A percentile compares a stretch with the other conserved stretches of the same genome.
Evolutionary conservation across 1,140 invertebrate species (phyloP).

Genomic region (Cydia fagiglandana): DNA sequence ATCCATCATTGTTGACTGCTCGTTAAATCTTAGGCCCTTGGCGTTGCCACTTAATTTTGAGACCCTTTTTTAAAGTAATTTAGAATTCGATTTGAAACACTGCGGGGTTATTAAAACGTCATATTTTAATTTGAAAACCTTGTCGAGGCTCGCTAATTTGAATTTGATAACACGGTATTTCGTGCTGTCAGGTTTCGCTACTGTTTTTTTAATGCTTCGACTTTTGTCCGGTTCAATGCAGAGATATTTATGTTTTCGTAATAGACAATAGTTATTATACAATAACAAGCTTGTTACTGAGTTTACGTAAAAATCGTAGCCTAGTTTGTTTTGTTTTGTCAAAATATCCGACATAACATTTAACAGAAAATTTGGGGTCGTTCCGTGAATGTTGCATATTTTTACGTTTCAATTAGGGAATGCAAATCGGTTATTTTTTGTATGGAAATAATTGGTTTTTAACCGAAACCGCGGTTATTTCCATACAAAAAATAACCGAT

Average conservation of each 20-base stretch:
- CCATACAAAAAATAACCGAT: too few species aligned
- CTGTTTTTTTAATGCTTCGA: background rate
- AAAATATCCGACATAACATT: background rate
- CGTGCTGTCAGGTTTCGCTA: slow-evolving; percentile 4
- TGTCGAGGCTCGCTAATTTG: slow-evolving; percentile 34
- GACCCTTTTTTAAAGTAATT: slow-evolving; percentile 30
- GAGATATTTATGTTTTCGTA: background rate
- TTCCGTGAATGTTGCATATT: too few species aligned
- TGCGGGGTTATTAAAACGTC: slow-evolving; percentile 46
- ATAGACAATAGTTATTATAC: background rate
- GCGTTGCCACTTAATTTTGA: slow-evolving; percentile 11
- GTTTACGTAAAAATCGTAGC: background rate
- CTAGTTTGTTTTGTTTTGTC: background rate
- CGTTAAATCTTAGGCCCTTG: background rate
- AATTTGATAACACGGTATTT: slow-evolving; percentile 15
- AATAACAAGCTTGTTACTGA: background rate
- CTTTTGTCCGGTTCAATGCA: background rate
- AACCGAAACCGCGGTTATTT: too few species aligned
- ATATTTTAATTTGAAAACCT: slow-evolving; percentile 39
- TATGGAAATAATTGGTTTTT: too few species aligned
- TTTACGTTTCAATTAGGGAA: too few species aligned
- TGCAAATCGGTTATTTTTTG: too few species aligned
- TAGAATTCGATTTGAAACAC: slow-evolving; percentile 42
- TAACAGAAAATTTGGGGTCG: too few species aligned
- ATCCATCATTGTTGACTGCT: slow-evolving; percentile 23